Conservation (phyloP, 2,113 vertebrate species). For the Strix aluco region DNA sequence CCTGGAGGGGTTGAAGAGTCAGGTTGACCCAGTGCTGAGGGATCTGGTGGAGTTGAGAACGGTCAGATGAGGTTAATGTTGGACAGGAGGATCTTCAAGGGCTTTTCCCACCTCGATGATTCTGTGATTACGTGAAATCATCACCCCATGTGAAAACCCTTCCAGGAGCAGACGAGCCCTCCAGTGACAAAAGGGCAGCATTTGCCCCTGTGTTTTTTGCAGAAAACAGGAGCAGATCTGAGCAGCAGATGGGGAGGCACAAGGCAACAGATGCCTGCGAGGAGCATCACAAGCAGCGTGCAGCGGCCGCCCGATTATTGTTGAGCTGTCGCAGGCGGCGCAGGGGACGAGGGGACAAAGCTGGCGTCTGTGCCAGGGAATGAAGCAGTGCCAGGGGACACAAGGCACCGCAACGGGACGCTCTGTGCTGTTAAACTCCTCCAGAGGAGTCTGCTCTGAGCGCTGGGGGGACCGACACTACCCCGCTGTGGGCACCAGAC, state of each 20-base stretch:
- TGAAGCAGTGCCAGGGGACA: not conserved
- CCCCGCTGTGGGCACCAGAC: rapidly evolving
- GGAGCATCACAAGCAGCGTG: not conserved
- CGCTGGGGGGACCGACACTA: not conserved
- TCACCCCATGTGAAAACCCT: not conserved
- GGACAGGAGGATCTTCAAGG: not conserved
- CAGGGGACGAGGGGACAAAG: not conserved
- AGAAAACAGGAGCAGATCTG: not conserved
- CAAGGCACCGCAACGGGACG: not conserved
- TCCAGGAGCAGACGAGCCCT: not conserved
- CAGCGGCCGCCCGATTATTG: not conserved
- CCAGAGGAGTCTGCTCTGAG: not conserved
- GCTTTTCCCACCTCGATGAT: not conserved
- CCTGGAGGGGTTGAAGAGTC: too few species aligned
- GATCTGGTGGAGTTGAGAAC: too few species aligned
- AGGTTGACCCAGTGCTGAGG: too few species aligned
- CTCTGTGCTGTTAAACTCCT: not conserved
- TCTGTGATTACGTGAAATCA: not conserved
- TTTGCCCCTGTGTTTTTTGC: not conserved
- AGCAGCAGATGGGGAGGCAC: not conserved
- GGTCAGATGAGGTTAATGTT: too few species aligned
- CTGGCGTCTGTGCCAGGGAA: not conserved
- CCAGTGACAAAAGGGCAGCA: not conserved
- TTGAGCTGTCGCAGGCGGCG: not conserved
- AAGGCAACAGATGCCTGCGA: not conserved